phyloP scores from a whole-genome alignment of 2,888 invertebrate genomes.

The Amiota mariae region DNA sequence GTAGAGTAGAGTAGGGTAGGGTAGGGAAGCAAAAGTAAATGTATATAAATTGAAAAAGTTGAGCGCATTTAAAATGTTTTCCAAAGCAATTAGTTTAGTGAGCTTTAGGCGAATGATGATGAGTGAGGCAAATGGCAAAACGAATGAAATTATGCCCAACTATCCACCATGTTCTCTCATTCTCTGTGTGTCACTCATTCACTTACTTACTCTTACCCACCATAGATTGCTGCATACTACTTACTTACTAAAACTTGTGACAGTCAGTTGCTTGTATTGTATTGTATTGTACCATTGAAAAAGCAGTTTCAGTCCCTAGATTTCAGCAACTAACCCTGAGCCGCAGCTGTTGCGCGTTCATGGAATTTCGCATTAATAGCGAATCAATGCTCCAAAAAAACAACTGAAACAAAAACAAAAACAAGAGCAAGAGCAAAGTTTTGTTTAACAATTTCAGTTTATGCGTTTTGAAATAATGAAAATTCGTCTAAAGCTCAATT shows the following conservation, averaged over 20 bases:
- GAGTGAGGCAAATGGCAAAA: background rate
- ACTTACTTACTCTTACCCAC: too few relatives aligned
- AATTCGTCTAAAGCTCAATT: background rate
- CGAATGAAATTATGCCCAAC: background rate
- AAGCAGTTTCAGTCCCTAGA: too few relatives aligned
- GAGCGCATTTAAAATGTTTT: slow-evolving; percentile 48
- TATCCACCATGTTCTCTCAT: too few relatives aligned
- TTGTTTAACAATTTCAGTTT: too few relatives aligned
- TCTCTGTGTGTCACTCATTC: too few relatives aligned
- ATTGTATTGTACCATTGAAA: too few relatives aligned
- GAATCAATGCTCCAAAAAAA: background rate
- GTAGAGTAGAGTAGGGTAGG: background rate
- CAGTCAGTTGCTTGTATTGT: too few relatives aligned
- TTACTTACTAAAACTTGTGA: too few relatives aligned
- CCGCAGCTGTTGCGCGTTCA: background rate
- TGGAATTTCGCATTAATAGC: background rate
- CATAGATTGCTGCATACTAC: too few relatives aligned
- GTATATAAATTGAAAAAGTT: slow-evolving; percentile 56
- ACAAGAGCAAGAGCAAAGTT: too few relatives aligned
- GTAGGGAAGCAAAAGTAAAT: slow-evolving; percentile 44
- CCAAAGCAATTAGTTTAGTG: slow-evolving; percentile 61
- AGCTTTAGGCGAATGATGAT: slow-evolving; percentile 43
- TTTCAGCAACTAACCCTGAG: too few relatives aligned
- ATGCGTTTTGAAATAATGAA: background rate
- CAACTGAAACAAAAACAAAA: background rate